A percentile compares a stretch with the other conserved stretches of the same genome.
Evolutionary conservation across 2,797 vertebrate genomes (phyloP).

Genomic region (Chelidonichthys spinosus): DNA sequence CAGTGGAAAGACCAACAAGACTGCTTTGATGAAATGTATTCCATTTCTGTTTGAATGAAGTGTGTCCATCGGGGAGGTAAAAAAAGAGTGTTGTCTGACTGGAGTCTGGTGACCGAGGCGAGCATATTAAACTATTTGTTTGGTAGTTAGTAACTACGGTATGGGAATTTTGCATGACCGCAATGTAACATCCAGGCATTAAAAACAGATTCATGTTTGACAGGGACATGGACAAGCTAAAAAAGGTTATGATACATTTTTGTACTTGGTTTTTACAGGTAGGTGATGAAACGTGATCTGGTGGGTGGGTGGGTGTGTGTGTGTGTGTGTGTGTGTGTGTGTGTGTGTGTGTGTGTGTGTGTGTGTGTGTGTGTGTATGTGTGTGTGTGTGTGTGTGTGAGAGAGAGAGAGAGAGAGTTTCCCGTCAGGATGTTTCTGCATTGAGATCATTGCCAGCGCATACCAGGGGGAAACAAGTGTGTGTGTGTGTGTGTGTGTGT

Average conservation of each 20-base stretch:
- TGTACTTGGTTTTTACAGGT: background rate
- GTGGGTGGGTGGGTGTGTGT: background rate
- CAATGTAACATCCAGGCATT: background rate
- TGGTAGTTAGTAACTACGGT: background rate
- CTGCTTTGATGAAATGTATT: too few species aligned
- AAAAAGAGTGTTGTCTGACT: too few species aligned
- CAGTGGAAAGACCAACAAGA: too few species aligned
- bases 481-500: background rate
- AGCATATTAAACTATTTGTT: too few species aligned
- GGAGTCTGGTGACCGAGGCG: too few species aligned
- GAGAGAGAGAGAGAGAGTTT: too few species aligned
- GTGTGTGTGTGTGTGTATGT: background rate
- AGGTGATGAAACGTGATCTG: background rate
- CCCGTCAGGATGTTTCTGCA: conserved; percentile 54
- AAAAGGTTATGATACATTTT: background rate
- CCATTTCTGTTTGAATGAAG: too few species aligned
- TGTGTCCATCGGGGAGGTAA: too few species aligned
- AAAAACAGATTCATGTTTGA: background rate
- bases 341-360: background rate
- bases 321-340: background rate
- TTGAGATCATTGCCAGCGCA: conserved; percentile 55
- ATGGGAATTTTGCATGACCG: background rate
- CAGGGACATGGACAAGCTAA: background rate
- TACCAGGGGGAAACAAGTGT: conserved; percentile 10
- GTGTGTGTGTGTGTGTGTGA: background rate